Percentiles rank a stretch among this genome's conserved stretches.
These are phyloP conservation scores for Subacronicta megacephala DNA, from an alignment of 2,888 invertebrate species.

Conservation along the genomic window DNA sequence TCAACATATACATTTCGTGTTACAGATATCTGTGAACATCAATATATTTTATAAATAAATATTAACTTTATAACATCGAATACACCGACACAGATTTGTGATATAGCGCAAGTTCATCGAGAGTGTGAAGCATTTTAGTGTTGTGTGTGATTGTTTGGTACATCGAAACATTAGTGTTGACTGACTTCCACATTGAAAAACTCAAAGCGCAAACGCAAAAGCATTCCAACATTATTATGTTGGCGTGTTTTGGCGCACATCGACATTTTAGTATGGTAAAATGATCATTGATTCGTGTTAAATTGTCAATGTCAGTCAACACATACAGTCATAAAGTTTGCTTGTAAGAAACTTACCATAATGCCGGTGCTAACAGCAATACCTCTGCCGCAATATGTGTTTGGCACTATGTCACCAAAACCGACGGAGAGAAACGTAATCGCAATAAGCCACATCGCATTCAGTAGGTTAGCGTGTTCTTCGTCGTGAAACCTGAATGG, in stretches of 20 bases:
- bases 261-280: slow-evolving; percentile 9
- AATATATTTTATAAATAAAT: slow-evolving; percentile 50
- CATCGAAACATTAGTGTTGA: slow-evolving; percentile 79
- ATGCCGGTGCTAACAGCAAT: slow-evolving; percentile 99
- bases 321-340: slow-evolving; percentile 75
- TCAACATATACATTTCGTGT: slow-evolving; percentile 60
- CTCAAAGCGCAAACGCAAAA: slow-evolving; percentile 53
- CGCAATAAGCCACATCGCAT: slow-evolving; percentile 99
- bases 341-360: slow-evolving; percentile 95
- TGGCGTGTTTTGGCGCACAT: slow-evolving; percentile 60
- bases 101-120: slow-evolving; percentile 60
- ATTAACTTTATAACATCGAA: slow-evolving; percentile 64
- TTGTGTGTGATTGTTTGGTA: slow-evolving; percentile 79
- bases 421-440: slow-evolving; percentile 99
- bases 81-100: slow-evolving; percentile 72
- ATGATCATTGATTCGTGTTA: slow-evolving; percentile 10
- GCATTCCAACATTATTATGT: slow-evolving; percentile 60
- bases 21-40: slow-evolving; percentile 66
- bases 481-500: slow-evolving; percentile 98
- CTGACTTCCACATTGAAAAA: slow-evolving; percentile 71
- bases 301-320: slow-evolving; percentile 79
- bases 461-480: slow-evolving; percentile 99
- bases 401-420: slow-evolving; percentile 99
- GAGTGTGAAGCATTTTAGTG: slow-evolving; percentile 78
- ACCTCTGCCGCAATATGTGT: slow-evolving; percentile 99